Base-by-base conservation (phyloP, 2,113 vertebrate species). In the Urocynchramus pylzowi region DNA sequence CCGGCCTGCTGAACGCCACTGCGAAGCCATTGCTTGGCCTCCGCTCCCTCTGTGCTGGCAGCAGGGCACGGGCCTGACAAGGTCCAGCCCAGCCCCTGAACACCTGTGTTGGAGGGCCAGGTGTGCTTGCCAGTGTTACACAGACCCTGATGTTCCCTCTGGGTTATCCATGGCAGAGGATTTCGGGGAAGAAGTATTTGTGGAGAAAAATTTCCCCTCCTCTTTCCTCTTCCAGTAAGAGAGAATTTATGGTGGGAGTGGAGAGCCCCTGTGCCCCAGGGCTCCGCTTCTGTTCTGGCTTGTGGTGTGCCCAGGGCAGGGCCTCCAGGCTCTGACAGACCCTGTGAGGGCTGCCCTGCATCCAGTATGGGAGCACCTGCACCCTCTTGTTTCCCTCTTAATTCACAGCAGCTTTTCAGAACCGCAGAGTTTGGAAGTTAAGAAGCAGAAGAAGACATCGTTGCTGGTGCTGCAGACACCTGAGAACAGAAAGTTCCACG, bases 1-100 rank as follows among this genome's bases (percentile, higher is more conserved):
- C 44, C 1, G 4, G 39, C 28, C 26, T 0, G 3, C 47, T 18
- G 3, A 24, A 13, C 0, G 2, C 22, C 33, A 1, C 1, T 3
- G 9, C 4, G 42, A 18, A n/a, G 26, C n/a, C 5, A 2, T 3
- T 1, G 10, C 31, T 71, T 42, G 16, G 28, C 20, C 0, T 1
- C 24, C 33, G 49, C 45, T 60, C 47, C 60, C 28, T 75, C 19
- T 26, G 67, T 13, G 52, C 33, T 28, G 0, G 4, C 37, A 35
- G 53, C 4, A 19, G 13, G 23, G 6, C 3, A 14, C 23, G n/a
- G 21, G 10, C 50, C 50, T 33, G 24, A 9, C 3, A 16, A 35
- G 31, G 39, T 24, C 53, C 5, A 3, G 30, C 61, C 24, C 6
- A 7, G 26, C 27, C 65, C 30, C 39, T 39, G 13, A 68, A 19